A percentile compares a stretch with the other conserved stretches of the same genome.
Evolutionary conservation across 2,888 invertebrate genomes (phyloP).

Genomic region (Zygothrica quintamaculata): DNA sequence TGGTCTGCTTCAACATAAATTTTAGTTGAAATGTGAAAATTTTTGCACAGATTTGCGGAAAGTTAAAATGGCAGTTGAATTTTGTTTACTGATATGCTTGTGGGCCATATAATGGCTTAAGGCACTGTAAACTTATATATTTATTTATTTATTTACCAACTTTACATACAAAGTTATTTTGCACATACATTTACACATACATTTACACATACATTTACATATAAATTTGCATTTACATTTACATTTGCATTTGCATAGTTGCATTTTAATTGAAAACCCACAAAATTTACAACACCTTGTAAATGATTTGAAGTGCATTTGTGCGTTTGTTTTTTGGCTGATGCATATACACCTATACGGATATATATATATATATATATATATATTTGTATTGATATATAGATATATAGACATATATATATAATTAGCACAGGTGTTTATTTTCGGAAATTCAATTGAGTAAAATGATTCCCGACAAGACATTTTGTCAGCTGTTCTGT

Average conservation of each 20-base stretch:
- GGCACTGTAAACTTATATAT: constrained; percentile 26
- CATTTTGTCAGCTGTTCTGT: constrained; percentile 47
- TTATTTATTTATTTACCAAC: constrained; percentile 46
- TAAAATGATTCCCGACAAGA: constrained; percentile 36
- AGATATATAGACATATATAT: background rate
- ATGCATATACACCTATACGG: constrained; percentile 1
- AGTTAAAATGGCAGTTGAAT: background rate
- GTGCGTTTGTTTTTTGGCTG: background rate
- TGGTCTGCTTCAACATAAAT: too few relatives aligned
- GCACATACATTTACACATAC: too few relatives aligned
- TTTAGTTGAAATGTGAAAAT: constrained; percentile 1
- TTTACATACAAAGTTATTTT: too few relatives aligned
- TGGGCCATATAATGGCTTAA: constrained; percentile 20
- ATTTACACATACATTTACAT: too few relatives aligned
- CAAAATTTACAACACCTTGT: constrained; percentile 19
- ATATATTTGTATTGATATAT: too few relatives aligned
- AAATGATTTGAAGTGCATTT: constrained; percentile 19
- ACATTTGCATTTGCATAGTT: constrained; percentile 28
- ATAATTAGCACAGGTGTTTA: constrained; percentile 52
- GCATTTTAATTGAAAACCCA: constrained; percentile 44
- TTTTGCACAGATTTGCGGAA: constrained; percentile 1
- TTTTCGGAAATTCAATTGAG: constrained; percentile 51
- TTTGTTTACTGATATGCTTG: constrained; percentile 9
- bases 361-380: too few relatives aligned
- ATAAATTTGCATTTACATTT: too few relatives aligned